phyloP scores from a whole-genome alignment of 2,797 vertebrate species.

The Oreortyx pictus region DNA sequence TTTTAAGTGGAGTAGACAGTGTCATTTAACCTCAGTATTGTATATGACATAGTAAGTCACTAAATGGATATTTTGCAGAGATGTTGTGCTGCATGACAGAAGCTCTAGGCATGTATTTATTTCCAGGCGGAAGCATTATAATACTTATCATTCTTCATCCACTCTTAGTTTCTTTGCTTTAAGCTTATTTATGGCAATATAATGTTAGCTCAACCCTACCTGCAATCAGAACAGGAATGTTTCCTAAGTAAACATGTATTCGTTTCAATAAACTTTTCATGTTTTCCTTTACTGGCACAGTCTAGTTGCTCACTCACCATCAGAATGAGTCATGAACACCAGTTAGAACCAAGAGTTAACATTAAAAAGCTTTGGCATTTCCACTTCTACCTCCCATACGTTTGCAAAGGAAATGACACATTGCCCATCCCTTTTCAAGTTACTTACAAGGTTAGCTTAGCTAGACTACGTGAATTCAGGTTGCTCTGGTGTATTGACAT shows the following conservation, averaged over 20 bases:
- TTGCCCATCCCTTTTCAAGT: background rate
- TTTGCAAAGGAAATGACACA: background rate
- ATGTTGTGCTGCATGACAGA: background rate
- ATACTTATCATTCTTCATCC: background rate
- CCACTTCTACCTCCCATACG: background rate
- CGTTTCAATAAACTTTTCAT: conserved; percentile 1
- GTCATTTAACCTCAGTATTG: background rate
- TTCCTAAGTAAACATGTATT: conserved; percentile 16
- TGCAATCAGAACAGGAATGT: conserved; percentile 22
- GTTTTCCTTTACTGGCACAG: conserved; percentile 6
- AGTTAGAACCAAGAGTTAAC: conserved; percentile 26
- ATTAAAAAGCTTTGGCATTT: conserved; percentile 43
- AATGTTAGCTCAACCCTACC: background rate
- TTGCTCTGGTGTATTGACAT: background rate
- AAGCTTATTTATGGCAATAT: background rate
- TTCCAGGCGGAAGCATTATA: background rate
- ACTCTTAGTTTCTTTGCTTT: background rate
- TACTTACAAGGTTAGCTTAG: background rate
- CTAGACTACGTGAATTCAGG: background rate
- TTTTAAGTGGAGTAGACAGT: background rate
- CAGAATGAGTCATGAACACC: conserved; percentile 19
- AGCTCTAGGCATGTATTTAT: background rate
- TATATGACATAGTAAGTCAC: too few relatives aligned
- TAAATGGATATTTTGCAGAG: background rate
- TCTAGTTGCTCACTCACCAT: background rate